Base-by-base conservation (phyloP, 2,797 vertebrate genomes). In the Lophius americanus region DNA sequence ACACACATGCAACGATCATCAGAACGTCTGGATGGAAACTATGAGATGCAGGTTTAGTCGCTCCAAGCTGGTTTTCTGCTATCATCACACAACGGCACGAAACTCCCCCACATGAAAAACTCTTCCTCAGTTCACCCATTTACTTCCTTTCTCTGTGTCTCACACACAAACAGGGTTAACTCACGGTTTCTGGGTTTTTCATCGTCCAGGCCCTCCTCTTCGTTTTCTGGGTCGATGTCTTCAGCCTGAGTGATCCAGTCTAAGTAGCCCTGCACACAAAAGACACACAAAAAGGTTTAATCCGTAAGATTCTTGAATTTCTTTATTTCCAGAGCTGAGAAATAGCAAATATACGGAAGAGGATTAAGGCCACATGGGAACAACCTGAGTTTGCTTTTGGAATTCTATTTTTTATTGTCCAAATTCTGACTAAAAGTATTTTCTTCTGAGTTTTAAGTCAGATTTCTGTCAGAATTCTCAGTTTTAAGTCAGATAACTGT, bases 191-290 rank as follows among this genome's bases (percentile, higher is more conserved):
- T 94, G 47, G 97, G 97, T 75, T 98, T 99, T 82, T 98, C 97
- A 58, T 99, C 98, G 1, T 98, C 96, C 89, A 97, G 88, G 78
- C 96, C 97, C 79, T 98, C 98, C 13, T 98, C 97, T 83, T 99
- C 98, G 4, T 99, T 99, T 91, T 99, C 98, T 0, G 98, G 98
- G 88, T 99, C 98, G 3, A 99, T 99, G 83, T 99, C 98, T 89
- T 99, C 98, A 3, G 98, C 98, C 92, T 99, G 97, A 52, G 97
- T 99, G 92, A 99, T 99, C 98, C 98, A 99, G 91, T 99, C 98
- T 81, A 99, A 92, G 87, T 99, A 99, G 64, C 98, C 97, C 87
- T 98, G 64, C 60, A 70, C 10, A 54, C 6, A 58, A 3, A 73
- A 66, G n/a, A 64, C 38, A 59, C 32, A 55, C 36, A 67, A 13